Evolutionary conservation across 2,888 invertebrate genomes (phyloP).

Genomic region (Leistus spinibarbis): DNA sequence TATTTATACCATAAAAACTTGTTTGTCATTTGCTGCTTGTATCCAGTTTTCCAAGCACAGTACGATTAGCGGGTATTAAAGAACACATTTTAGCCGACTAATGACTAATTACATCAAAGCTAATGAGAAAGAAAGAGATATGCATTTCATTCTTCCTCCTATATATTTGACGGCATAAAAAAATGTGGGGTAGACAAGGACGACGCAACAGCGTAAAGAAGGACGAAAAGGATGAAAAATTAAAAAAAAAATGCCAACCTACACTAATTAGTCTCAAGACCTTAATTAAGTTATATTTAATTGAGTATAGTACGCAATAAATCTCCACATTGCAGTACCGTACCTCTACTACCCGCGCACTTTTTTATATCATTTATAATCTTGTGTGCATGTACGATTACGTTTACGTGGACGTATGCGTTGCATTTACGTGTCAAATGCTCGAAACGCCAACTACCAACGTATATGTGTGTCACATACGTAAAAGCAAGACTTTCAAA

Average conservation of each 20-base stretch:
- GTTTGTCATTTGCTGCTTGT: background rate
- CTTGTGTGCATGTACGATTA: conserved; percentile 22
- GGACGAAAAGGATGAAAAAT: conserved; percentile 47
- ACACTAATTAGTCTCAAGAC: conserved; percentile 69
- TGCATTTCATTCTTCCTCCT: conserved; percentile 41
- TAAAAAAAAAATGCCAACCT: conserved; percentile 56
- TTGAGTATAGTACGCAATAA: conserved; percentile 58
- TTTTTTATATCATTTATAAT: conserved; percentile 1
- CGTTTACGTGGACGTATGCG: background rate
- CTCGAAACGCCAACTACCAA: background rate
- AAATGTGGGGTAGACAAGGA: conserved; percentile 38
- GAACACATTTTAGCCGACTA: conserved; percentile 48
- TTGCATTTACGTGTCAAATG: background rate
- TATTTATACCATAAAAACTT: background rate
- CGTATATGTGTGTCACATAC: background rate
- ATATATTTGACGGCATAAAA: conserved; percentile 13
- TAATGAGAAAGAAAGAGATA: conserved; percentile 52
- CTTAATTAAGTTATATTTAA: conserved; percentile 72
- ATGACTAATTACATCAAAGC: conserved; percentile 61
- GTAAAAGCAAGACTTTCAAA: background rate
- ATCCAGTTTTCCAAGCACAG: background rate
- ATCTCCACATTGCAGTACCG: conserved; percentile 41
- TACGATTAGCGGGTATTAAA: conserved; percentile 34
- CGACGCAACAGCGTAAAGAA: conserved; percentile 42
- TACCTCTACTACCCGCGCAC: background rate